phyloP scores from a whole-genome alignment of 2,797 vertebrate species.

The Coendou prehensilis region DNA sequence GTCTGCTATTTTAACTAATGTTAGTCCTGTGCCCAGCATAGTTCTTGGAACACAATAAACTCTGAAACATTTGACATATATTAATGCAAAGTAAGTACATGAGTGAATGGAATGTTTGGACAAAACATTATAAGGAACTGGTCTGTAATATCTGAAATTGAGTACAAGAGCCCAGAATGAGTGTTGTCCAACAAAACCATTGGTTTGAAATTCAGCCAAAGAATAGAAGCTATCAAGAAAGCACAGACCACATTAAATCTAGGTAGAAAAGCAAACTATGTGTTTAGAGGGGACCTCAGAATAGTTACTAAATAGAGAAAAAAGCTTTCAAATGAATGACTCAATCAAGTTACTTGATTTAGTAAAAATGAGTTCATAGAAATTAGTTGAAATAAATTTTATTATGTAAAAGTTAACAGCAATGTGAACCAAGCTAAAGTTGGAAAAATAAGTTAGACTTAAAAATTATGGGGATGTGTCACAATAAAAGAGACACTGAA shows the following conservation, averaged over 20 bases:
- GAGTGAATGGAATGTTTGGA: not conserved
- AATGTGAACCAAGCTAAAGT: not conserved
- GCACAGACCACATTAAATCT: not conserved
- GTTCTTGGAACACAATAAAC: not conserved
- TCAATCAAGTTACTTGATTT: not conserved
- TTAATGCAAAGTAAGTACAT: not conserved
- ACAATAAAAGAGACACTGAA: constrained; percentile 34
- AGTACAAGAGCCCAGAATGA: not conserved
- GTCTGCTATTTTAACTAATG: not conserved
- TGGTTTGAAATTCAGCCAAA: not conserved
- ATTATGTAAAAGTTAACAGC: constrained; percentile 23
- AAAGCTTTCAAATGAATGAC: not conserved
- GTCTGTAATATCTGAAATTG: not conserved
- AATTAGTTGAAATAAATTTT: constrained; percentile 30
- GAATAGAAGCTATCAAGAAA: not conserved
- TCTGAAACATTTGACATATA: not conserved
- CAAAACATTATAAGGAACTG: not conserved
- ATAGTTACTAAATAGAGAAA: not conserved
- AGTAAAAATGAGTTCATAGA: not conserved
- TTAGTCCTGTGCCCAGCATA: not conserved
- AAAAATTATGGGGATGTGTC: constrained; percentile 9
- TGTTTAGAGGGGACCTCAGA: not conserved
- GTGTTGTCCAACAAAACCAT: not conserved
- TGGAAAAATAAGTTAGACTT: not conserved
- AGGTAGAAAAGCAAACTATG: not conserved